phyloP scores from a whole-genome alignment of 2,113 vertebrate species.

The Hydropotes inermis region DNA sequence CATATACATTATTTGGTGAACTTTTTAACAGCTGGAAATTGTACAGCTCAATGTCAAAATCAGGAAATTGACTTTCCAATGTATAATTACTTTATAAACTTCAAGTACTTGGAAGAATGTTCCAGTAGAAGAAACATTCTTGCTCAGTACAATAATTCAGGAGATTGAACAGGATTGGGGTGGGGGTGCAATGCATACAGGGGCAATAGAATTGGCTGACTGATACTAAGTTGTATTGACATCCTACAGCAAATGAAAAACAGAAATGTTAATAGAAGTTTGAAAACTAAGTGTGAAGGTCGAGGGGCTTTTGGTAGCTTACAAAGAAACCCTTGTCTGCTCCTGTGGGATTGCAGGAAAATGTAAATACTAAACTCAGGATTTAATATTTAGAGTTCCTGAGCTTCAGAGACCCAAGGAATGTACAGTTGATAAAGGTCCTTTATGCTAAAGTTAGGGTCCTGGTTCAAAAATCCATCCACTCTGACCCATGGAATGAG shows the following conservation, averaged over 20 bases:
- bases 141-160: background rate
- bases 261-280: background rate
- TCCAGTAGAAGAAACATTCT: background rate
- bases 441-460: background rate
- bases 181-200: background rate
- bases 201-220: background rate
- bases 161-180: background rate
- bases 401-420: background rate
- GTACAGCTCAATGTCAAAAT: background rate
- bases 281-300: background rate
- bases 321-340: background rate
- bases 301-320: background rate
- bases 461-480: background rate
- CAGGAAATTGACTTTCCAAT: background rate
- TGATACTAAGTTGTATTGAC: background rate
- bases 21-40: background rate
- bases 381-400: background rate
- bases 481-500: background rate
- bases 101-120: background rate
- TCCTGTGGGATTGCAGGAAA: background rate
- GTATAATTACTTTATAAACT: slow-evolving; percentile 2
- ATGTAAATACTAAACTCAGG: background rate
- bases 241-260: background rate
- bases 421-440: background rate
- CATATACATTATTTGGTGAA: background rate